phyloP scores from a whole-genome alignment of 2,888 invertebrate species.

The Lomographa bimaculata region DNA sequence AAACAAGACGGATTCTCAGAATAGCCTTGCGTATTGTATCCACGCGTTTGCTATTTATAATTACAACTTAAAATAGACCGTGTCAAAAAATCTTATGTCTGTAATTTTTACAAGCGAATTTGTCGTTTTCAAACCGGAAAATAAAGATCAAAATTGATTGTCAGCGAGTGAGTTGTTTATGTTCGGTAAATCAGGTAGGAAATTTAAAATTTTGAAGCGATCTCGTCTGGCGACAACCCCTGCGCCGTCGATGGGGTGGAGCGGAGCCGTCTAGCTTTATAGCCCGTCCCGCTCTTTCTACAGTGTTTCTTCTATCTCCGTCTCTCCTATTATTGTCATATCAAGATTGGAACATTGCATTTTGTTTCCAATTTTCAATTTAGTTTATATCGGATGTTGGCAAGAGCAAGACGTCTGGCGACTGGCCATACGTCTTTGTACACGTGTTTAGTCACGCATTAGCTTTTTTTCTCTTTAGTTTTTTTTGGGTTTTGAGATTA shows the following conservation, averaged over 20 bases:
- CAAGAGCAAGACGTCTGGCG: conserved; percentile 76
- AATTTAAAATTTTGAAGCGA: conserved; percentile 71
- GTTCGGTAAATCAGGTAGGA: conserved; percentile 64
- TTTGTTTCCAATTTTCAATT: conserved; percentile 83
- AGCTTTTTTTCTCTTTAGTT: conserved; percentile 32
- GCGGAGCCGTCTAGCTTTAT: conserved; percentile 64
- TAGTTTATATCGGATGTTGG: conserved; percentile 82
- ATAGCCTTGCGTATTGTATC: conserved; percentile 77
- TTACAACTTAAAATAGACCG: conserved; percentile 63
- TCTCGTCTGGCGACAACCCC: conserved; percentile 80
- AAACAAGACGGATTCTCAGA: conserved; percentile 71
- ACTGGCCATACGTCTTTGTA: conserved; percentile 59
- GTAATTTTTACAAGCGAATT: conserved; percentile 34
- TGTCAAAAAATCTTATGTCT: conserved; percentile 53
- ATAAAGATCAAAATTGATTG: conserved; percentile 61
- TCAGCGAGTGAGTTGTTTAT: conserved; percentile 42
- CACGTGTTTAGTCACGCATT: conserved; percentile 67
- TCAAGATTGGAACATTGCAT: conserved; percentile 81
- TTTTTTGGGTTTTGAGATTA: conserved; percentile 45
- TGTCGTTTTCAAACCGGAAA: conserved; percentile 32
- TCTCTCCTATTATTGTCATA: conserved; percentile 82
- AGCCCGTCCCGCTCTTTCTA: conserved; percentile 55
- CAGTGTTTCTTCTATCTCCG: conserved; percentile 56
- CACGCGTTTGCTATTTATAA: conserved; percentile 79
- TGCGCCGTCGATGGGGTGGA: conserved; percentile 77